These are phyloP conservation scores for Astreopora myriophthalma DNA, from an alignment of 64 coral and sea anemone species.

Conservation along the genomic window DNA sequence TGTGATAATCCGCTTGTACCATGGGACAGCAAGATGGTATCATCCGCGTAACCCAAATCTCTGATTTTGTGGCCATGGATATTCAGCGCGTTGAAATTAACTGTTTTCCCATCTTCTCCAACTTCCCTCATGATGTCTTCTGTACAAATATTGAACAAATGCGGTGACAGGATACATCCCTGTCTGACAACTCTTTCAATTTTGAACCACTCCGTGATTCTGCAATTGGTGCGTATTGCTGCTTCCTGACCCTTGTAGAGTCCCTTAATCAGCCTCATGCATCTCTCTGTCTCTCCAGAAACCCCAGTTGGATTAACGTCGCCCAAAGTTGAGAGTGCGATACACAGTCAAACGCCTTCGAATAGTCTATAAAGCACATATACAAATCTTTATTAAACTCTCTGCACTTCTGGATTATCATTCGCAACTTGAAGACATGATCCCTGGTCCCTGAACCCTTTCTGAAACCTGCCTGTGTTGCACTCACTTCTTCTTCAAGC, in stretches of 20 bases:
- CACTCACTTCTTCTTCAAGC: background rate
- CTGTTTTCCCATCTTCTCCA: background rate
- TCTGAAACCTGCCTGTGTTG: background rate
- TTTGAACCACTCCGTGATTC: too few relatives aligned
- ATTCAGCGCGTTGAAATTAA: background rate
- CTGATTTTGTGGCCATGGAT: background rate
- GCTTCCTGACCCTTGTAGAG: too few relatives aligned
- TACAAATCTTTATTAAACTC: background rate
- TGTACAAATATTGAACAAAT: background rate
- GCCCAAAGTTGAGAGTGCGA: background rate
- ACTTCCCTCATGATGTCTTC: conserved; percentile 10
- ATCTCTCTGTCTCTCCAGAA: too few relatives aligned
- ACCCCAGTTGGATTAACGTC: too few relatives aligned
- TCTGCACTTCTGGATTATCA: background rate
- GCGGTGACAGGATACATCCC: too few relatives aligned
- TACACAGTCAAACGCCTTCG: conserved; percentile 2
- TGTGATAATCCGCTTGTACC: background rate
- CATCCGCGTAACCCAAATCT: background rate
- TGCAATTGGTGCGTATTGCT: too few relatives aligned
- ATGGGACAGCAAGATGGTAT: background rate
- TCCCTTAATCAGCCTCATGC: too few relatives aligned
- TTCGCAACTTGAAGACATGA: background rate
- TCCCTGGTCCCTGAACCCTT: background rate
- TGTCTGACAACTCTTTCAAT: too few relatives aligned
- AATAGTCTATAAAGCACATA: conserved; percentile 9